Evolutionary conservation across 2,888 invertebrate species (phyloP).

Genomic region (Yponomeuta malinellus): DNA sequence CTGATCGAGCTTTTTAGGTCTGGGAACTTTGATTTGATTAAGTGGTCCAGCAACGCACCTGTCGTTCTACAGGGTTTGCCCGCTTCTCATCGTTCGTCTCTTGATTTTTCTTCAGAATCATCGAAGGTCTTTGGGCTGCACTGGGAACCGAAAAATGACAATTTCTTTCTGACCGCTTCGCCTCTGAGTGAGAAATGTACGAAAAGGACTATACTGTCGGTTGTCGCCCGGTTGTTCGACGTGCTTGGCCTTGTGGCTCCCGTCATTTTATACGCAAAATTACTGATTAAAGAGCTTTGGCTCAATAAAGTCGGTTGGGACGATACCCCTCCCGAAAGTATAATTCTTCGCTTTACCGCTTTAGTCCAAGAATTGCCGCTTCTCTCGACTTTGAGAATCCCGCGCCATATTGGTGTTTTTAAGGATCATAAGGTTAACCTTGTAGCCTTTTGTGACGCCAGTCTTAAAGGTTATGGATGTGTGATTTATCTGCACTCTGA

Average conservation of each 20-base stretch:
- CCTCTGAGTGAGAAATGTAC: background rate
- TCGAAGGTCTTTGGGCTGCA: background rate
- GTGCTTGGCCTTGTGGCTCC: conserved; percentile 7
- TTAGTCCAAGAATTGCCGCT: no score
- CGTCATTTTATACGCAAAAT: conserved; percentile 15
- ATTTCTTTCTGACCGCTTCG: background rate
- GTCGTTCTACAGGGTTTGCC: background rate
- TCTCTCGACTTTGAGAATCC: no score
- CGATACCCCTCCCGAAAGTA: background rate
- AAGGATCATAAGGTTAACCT: no score
- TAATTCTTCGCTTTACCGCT: no score
- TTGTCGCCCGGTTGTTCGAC: conserved; percentile 6
- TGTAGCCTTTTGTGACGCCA: no score
- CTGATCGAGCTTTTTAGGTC: background rate
- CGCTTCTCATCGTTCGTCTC: background rate
- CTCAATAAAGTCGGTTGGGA: conserved; percentile 15
- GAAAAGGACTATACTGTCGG: background rate
- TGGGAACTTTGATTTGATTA: background rate
- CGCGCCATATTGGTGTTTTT: no score
- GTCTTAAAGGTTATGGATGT: no score
- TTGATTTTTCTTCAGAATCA: background rate
- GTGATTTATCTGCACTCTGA: no score
- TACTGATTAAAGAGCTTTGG: conserved; percentile 13
- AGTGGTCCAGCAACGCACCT: conserved; percentile 1
- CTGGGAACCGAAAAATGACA: background rate